These are phyloP conservation scores for Caenorhabditis drosophilae DNA, from an alignment of 2,888 invertebrate species.

Conservation along the genomic window DNA sequence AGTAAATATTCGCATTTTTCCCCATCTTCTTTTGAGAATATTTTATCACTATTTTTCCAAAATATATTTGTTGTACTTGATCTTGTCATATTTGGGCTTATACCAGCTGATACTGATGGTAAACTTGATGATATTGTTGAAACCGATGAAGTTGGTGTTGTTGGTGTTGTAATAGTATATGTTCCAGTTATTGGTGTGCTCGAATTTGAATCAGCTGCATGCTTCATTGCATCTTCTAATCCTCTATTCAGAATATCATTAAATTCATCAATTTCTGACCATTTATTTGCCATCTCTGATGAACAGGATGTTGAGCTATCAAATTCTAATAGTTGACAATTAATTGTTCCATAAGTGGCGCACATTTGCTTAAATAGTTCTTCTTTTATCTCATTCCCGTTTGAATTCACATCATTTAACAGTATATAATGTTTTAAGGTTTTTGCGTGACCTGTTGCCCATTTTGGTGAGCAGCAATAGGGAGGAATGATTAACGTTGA, in stretches of 20 bases:
- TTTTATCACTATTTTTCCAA: conserved; percentile 13
- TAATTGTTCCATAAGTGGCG: conserved; percentile 83
- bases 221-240: conserved; percentile 22
- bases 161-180: background rate
- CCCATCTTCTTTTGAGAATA: conserved; percentile 15
- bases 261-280: conserved; percentile 29
- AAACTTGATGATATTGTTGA: conserved; percentile 30
- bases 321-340: conserved; percentile 76
- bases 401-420: conserved; percentile 78
- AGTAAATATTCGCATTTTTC: conserved; percentile 14
- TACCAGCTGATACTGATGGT: conserved; percentile 15
- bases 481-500: conserved; percentile 48
- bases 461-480: conserved; percentile 66
- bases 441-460: conserved; percentile 74
- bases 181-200: conserved; percentile 4
- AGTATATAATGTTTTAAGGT: conserved; percentile 87
- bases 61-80: background rate
- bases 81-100: conserved; percentile 12
- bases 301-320: conserved; percentile 8
- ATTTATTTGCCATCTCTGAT: conserved; percentile 8
- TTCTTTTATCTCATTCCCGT: conserved; percentile 5
- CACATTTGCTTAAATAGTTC: conserved; percentile 84
- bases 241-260: conserved; percentile 27
- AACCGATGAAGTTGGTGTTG: conserved; percentile 18
- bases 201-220: conserved; percentile 15